These are phyloP conservation scores for Thaumatotibia leucotreta DNA, from an alignment of 1,140 invertebrate species.

Conservation along the genomic window DNA sequence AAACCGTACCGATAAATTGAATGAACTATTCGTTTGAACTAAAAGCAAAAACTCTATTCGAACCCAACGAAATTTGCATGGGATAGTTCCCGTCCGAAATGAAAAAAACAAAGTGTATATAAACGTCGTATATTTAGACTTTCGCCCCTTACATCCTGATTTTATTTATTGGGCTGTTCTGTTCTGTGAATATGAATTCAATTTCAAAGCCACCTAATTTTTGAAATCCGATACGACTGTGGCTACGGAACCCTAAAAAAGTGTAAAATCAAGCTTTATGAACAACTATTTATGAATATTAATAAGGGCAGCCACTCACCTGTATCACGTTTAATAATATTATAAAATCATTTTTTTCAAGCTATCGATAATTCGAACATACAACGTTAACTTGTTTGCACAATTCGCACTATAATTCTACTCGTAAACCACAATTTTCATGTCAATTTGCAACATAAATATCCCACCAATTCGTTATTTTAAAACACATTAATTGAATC, in stretches of 20 bases:
- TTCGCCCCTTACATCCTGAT: not conserved
- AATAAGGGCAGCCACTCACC: too few species aligned
- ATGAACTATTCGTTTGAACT: conserved; percentile 3
- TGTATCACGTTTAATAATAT: too few species aligned
- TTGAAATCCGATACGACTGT: too few species aligned
- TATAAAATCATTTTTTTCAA: too few species aligned
- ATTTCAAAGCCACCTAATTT: not conserved
- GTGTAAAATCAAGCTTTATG: too few species aligned
- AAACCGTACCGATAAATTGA: not conserved
- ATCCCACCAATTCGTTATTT: not conserved
- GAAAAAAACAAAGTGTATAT: not conserved
- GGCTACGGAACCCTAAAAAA: too few species aligned
- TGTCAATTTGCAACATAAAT: not conserved
- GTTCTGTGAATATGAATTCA: not conserved
- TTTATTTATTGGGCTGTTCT: not conserved
- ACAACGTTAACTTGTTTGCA: too few species aligned
- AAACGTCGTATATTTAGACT: not conserved
- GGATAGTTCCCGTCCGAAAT: conserved; percentile 2
- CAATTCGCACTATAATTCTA: too few species aligned
- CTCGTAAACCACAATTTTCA: too few species aligned
- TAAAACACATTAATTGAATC: conserved; percentile 2
- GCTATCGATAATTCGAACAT: too few species aligned
- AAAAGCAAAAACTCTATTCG: conserved; percentile 6
- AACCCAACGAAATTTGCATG: conserved; percentile 8
- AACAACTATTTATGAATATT: too few species aligned